phyloP scores from a whole-genome alignment of 2,888 invertebrate species.

The Diaprepes abbreviatus region DNA sequence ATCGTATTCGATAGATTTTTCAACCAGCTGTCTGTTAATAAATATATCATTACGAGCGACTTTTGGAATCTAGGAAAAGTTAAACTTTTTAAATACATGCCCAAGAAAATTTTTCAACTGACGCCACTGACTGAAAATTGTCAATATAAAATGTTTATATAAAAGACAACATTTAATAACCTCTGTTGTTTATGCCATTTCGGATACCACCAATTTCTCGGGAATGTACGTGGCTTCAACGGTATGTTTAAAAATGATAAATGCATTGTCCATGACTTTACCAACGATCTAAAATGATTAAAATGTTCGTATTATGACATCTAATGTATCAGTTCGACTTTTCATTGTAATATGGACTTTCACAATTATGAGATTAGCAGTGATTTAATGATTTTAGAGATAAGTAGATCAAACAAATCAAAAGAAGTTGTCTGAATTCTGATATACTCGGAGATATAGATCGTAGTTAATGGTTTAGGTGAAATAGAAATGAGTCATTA shows the following conservation, averaged over 20 bases:
- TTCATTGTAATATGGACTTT: slow-evolving; percentile 25
- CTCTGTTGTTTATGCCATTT: neutral
- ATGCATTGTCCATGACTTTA: slow-evolving; percentile 24
- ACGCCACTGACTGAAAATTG: no score
- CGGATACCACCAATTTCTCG: neutral
- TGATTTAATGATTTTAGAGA: slow-evolving; percentile 15
- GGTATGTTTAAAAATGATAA: slow-evolving; percentile 17
- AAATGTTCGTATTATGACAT: slow-evolving; percentile 33
- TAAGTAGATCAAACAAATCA: slow-evolving; percentile 21
- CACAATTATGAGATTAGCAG: slow-evolving; percentile 22
- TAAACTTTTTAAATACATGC: no score
- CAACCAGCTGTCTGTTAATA: no score
- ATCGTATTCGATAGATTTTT: no score
- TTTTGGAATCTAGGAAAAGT: no score
- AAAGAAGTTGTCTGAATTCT: slow-evolving; percentile 25
- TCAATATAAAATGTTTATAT: no score
- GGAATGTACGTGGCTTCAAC: neutral
- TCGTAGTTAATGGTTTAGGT: slow-evolving; percentile 10
- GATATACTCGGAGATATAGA: neutral
- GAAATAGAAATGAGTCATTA: slow-evolving; percentile 8
- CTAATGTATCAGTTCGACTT: slow-evolving; percentile 19
- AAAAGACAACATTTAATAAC: no score
- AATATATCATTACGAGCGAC: no score
- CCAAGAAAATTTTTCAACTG: no score
- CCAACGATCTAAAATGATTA: slow-evolving; percentile 9